Evolutionary conservation across 2,888 invertebrate genomes (phyloP).

Genomic region (Pristionchus fissidentatus): DNA sequence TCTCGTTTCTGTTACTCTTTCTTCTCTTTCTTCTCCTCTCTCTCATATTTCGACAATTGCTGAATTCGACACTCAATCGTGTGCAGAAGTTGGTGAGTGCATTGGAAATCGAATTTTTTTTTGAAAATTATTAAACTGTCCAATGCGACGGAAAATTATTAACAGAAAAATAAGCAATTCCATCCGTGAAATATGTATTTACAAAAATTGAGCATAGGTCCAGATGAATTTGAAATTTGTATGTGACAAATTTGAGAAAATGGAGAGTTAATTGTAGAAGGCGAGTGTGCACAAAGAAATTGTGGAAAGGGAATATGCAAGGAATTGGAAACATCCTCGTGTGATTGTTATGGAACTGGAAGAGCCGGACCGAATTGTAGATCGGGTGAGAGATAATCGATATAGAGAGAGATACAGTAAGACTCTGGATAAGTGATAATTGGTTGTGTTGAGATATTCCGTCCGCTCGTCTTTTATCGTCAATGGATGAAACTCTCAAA

Average conservation of each 20-base stretch:
- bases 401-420: not conserved
- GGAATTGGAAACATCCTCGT: constrained; percentile 58
- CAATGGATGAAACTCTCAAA: constrained; percentile 44
- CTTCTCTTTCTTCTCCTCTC: constrained; percentile 39
- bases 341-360: constrained; percentile 62
- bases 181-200: too few relatives aligned
- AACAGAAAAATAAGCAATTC: not conserved
- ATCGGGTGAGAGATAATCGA: constrained; percentile 48
- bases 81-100: not conserved
- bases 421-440: not conserved
- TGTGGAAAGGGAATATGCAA: constrained; percentile 60
- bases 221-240: too few relatives aligned
- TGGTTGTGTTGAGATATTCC: constrained; percentile 11
- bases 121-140: too few relatives aligned
- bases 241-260: too few relatives aligned
- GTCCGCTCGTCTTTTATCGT: not conserved
- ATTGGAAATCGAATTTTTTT: not conserved
- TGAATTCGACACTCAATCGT: not conserved
- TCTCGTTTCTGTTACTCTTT: constrained; percentile 55
- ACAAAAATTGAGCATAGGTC: too few relatives aligned
- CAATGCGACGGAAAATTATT: constrained; percentile 54
- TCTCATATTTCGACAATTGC: constrained; percentile 40
- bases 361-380: constrained; percentile 62
- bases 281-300: constrained; percentile 57
- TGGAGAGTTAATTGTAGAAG: not conserved